These are phyloP conservation scores for Prionace glauca DNA, from an alignment of 2,797 vertebrate species.

Conservation along the genomic window DNA sequence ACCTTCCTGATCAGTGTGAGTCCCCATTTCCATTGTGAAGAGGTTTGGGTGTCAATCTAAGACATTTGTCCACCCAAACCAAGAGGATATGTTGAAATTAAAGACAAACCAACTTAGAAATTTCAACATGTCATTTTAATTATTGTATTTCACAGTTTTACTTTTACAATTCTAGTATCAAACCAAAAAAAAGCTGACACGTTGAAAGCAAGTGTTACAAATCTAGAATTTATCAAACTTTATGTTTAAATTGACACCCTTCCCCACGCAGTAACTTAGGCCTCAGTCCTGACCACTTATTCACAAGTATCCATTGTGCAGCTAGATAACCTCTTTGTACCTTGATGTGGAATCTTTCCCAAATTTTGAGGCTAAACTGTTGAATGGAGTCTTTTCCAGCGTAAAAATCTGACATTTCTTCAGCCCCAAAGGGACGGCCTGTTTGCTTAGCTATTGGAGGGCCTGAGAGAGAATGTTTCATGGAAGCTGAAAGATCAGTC, in stretches of 20 bases:
- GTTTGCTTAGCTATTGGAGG: background rate
- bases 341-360: background rate
- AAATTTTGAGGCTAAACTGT: background rate
- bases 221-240: conserved; percentile 2
- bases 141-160: conserved; percentile 21
- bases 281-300: background rate
- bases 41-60: background rate
- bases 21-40: background rate
- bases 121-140: conserved; percentile 22
- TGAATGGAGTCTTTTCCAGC: background rate
- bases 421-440: background rate
- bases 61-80: background rate
- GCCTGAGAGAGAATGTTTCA: background rate
- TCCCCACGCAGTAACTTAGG: background rate
- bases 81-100: background rate
- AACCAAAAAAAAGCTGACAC: conserved; percentile 13
- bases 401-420: background rate
- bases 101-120: background rate
- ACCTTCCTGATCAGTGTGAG: background rate
- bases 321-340: background rate
- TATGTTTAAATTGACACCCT: background rate
- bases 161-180: background rate
- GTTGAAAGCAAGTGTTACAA: conserved; percentile 11
- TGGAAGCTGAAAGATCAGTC: background rate
- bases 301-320: background rate